These are phyloP conservation scores for Cottus gobio DNA, from an alignment of 2,113 vertebrate species.

Conservation along the genomic window DNA sequence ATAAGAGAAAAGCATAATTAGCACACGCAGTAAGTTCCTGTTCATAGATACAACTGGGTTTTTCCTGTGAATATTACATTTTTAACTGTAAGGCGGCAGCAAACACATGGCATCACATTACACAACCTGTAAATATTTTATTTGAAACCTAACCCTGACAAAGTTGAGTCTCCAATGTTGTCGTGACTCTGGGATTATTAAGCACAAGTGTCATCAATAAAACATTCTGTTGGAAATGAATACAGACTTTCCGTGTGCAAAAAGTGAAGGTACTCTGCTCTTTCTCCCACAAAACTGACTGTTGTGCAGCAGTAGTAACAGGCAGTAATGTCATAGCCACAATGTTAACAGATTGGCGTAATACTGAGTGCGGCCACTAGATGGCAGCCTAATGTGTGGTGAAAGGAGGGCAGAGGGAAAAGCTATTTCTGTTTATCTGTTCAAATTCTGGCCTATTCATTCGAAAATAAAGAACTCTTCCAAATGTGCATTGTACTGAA, in stretches of 20 bases:
- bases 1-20: conserved; percentile 19
- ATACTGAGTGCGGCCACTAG: conserved; percentile 34
- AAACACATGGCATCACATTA: conserved; percentile 37
- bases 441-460: neutral
- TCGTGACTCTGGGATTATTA: conserved; percentile 50
- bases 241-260: conserved; percentile 21
- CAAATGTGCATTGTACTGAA: neutral
- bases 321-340: no score
- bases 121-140: conserved; percentile 45
- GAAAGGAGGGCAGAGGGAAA: neutral
- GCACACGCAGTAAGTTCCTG: conserved; percentile 4
- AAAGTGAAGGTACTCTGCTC: neutral
- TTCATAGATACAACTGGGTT: conserved; percentile 21
- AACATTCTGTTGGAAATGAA: conserved; percentile 32
- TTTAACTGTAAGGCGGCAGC: conserved; percentile 13
- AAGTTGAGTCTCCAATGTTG: conserved; percentile 48
- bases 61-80: conserved; percentile 23
- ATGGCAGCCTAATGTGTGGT: conserved; percentile 1
- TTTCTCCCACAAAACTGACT: neutral
- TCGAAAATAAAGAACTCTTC: neutral
- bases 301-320: neutral
- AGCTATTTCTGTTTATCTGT: neutral
- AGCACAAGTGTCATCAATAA: conserved; percentile 39
- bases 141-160: conserved; percentile 48
- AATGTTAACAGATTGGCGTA: neutral